Conservation (phyloP, 2,888 invertebrate species). For the Chalcosyrphus nemorum region DNA sequence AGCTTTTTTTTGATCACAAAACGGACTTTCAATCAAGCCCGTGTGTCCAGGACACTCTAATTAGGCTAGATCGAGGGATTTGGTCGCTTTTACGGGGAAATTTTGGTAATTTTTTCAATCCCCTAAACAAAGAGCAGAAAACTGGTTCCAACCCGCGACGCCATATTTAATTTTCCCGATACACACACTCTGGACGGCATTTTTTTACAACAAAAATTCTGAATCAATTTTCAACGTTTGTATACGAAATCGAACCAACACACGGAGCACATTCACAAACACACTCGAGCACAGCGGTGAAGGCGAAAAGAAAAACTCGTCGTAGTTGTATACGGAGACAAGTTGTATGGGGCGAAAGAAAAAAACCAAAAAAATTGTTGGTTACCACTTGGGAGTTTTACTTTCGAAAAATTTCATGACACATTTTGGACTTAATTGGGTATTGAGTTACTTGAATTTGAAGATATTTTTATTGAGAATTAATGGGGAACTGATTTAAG, state of each 20-base stretch:
- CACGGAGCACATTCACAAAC: conserved; percentile 43
- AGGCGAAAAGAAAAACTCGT: conserved; percentile 65
- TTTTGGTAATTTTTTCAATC: conserved; percentile 82
- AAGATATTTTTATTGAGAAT: not conserved
- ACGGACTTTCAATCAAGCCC: conserved; percentile 26
- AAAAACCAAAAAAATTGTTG: conserved; percentile 5
- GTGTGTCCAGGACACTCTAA: conserved; percentile 54
- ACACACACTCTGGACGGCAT: conserved; percentile 71
- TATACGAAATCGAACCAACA: conserved; percentile 56
- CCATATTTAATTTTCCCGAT: conserved; percentile 87
- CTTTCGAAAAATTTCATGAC: conserved; percentile 53
- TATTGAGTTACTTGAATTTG: not conserved
- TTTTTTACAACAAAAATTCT: conserved; percentile 65
- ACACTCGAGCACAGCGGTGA: conserved; percentile 46
- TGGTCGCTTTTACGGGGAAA: conserved; percentile 61
- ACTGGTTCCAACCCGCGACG: conserved; percentile 87
- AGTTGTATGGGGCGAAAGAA: conserved; percentile 63
- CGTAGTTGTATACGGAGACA: conserved; percentile 63
- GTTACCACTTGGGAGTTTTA: conserved; percentile 52
- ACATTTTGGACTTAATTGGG: conserved; percentile 14
- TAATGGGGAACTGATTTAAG: not conserved
- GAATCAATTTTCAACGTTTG: conserved; percentile 71
- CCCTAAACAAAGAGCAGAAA: conserved; percentile 88
- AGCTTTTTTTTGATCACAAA: conserved; percentile 46
- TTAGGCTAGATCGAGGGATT: conserved; percentile 46